These are phyloP conservation scores for Argyrosomus regius DNA, from an alignment of 2,797 vertebrate species.

Conservation along the genomic window DNA sequence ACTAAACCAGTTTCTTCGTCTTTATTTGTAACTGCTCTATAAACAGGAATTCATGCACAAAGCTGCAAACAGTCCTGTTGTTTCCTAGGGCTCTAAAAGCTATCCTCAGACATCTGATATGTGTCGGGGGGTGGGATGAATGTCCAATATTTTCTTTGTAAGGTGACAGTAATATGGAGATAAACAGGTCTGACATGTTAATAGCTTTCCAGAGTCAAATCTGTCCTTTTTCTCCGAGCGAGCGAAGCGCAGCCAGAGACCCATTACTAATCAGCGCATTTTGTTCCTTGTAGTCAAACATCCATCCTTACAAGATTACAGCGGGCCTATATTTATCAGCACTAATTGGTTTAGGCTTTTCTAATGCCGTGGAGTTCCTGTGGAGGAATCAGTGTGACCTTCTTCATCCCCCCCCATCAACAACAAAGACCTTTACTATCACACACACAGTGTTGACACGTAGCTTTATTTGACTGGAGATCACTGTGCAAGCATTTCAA, in stretches of 20 bases:
- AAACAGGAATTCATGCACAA: too few species aligned
- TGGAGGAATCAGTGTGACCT: constrained; percentile 17
- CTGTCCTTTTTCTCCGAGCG: background rate
- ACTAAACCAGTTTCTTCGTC: too few species aligned
- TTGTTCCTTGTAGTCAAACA: constrained; percentile 46
- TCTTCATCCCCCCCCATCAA: background rate
- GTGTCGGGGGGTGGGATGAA: background rate
- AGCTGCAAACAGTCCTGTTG: too few species aligned
- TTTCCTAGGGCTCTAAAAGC: background rate
- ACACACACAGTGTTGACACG: background rate
- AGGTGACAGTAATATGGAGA: background rate
- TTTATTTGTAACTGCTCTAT: too few species aligned
- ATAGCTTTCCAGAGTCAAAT: background rate
- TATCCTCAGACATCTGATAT: background rate
- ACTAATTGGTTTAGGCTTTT: constrained; percentile 75
- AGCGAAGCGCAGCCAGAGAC: constrained; percentile 2
- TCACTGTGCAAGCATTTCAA: background rate
- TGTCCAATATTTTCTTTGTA: too few species aligned
- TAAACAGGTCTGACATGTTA: background rate
- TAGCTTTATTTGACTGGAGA: background rate
- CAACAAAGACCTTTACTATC: too few species aligned
- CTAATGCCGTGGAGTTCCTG: constrained; percentile 44
- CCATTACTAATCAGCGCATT: constrained; percentile 41
- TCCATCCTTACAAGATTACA: constrained; percentile 68
- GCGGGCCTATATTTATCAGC: constrained; percentile 73